Evolutionary conservation across 2,113 vertebrate genomes (phyloP), one percentile per base, ranked within the genome.

Genomic region (Malurus melanocephalus): DNA sequence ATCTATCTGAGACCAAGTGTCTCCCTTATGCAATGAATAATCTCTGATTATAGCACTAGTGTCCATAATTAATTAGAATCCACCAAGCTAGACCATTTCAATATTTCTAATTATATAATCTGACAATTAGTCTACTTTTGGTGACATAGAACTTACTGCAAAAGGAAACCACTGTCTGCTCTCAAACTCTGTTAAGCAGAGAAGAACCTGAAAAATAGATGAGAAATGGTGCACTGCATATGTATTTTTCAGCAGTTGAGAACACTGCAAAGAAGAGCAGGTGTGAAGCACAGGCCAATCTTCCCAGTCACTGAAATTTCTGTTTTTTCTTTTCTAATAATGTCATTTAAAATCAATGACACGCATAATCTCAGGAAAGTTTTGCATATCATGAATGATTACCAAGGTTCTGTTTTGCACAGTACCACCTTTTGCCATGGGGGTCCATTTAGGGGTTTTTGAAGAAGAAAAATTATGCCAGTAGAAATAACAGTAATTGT

Each of bases 11-110:
- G 96, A 94, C n/a, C 42, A 76, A 87, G 75, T 49, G 65, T 80
- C 79, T 57, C 59, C 42, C 55, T 84, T 91, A 85, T 20, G 13
- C 74, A 71, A 67, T 43, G 69, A 89, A 87, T 56, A 66, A 80
- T 21, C 18, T 59, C 92, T 68, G 40, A 74, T 92, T 87, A 76
- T 60, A 55, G 57, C 46, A 64, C 17, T 48, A 57, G 62, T 92
- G 30, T 52, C 88, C 85, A 92, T 85, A 85, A 92, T 77, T 93
- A 92, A 95, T 96, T 93, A 93, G 82, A 92, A 96, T 80, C 82
- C 71, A 78, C 55, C 18, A 5, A 62, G 42, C 14, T 71, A 78
- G 61, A 75, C 64, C 13, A 71, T 85, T 94, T 69, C 35, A 93
- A 72, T 84, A 38, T 77, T 92, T 81, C 89, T 94, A 78, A 95